Percentiles rank a stretch among this genome's conserved stretches.
These are phyloP conservation scores for Rhopilema esculentum DNA, from an alignment of 30 jellyfish, hydroid and myxozoan species.

Conservation along the genomic window DNA sequence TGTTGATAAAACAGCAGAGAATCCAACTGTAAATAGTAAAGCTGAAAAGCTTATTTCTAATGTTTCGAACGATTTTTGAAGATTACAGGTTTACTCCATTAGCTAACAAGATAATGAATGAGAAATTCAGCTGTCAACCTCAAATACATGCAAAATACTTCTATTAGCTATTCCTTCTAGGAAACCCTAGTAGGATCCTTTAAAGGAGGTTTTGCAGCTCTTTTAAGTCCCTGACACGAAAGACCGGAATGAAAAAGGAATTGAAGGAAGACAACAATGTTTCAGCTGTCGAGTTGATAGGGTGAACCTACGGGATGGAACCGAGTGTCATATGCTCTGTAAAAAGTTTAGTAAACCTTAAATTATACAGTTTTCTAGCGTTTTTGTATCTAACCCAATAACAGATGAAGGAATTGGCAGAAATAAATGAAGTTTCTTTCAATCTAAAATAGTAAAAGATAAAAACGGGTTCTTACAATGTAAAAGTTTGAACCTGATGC, in stretches of 20 bases:
- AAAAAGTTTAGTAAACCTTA: too few species aligned
- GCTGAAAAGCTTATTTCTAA: neutral
- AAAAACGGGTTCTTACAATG: too few species aligned
- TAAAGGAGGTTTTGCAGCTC: neutral
- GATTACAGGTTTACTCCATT: neutral
- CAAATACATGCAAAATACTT: neutral
- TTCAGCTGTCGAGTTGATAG: neutral
- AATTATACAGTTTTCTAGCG: too few species aligned
- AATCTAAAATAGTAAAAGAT: too few species aligned
- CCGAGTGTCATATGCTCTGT: too few species aligned
- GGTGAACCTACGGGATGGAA: too few species aligned
- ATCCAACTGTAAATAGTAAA: neutral
- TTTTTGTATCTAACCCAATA: too few species aligned
- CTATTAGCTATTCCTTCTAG: neutral
- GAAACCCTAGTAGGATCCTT: neutral
- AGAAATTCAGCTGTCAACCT: neutral
- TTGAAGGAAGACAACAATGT: neutral
- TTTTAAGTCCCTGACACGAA: neutral
- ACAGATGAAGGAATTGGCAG: too few species aligned
- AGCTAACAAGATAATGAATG: neutral
- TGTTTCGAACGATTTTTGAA: neutral
- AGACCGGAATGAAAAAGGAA: neutral
- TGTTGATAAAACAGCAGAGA: neutral
- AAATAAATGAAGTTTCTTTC: too few species aligned
- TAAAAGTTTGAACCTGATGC: too few species aligned